Conservation (phyloP, 2,888 invertebrate species). For the Rosalia funebris region DNA sequence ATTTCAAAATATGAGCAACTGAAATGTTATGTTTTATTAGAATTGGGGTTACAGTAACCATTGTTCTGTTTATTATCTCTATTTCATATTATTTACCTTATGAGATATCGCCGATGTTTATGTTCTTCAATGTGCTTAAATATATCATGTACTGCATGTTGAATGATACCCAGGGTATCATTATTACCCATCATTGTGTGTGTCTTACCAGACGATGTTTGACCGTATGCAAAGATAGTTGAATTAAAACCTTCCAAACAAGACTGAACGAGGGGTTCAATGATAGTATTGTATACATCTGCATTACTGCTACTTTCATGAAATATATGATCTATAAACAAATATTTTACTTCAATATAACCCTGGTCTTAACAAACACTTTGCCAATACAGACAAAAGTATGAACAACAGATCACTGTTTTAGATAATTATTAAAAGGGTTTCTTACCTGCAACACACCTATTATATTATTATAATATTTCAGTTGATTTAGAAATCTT, state of each 20-base stretch:
- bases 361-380: background rate
- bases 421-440: background rate
- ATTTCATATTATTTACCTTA: slow-evolving; percentile 73
- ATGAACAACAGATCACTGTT: background rate
- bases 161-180: slow-evolving; percentile 78
- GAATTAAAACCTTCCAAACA: slow-evolving; percentile 83
- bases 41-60: too few species aligned
- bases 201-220: slow-evolving; percentile 91
- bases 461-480: too few species aligned
- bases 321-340: slow-evolving; percentile 79
- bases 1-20: slow-evolving; percentile 89
- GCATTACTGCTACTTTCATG: slow-evolving; percentile 69
- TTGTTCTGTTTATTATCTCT: too few species aligned
- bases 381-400: background rate
- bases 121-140: slow-evolving; percentile 74
- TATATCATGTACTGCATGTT: slow-evolving; percentile 75
- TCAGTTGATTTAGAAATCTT: background rate
- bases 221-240: slow-evolving; percentile 92
- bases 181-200: slow-evolving; percentile 83
- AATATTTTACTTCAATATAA: background rate
- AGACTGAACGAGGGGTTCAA: slow-evolving; percentile 77
- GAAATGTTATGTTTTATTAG: slow-evolving; percentile 51
- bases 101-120: slow-evolving; percentile 76
- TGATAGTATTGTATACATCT: slow-evolving; percentile 74
- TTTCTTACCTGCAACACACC: background rate